Conservation (phyloP, 2,888 invertebrate genomes). For the Keiferia lycopersicella region DNA sequence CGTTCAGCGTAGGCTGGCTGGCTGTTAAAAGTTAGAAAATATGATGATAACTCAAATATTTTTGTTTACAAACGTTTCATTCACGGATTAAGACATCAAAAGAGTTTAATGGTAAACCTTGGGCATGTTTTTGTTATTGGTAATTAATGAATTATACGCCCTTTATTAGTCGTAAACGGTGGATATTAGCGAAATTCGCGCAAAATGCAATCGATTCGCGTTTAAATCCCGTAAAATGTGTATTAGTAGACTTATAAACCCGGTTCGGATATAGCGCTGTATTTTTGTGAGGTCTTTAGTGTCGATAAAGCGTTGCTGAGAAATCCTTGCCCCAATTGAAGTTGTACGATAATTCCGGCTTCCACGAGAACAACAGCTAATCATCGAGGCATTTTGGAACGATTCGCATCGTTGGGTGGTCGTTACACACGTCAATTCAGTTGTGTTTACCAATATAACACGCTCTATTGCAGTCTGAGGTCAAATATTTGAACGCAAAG, state of each 20-base stretch:
- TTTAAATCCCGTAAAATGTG: background rate
- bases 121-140: slow-evolving; percentile 20
- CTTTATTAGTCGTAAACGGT: slow-evolving; percentile 24
- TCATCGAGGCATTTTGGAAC: slow-evolving; percentile 3
- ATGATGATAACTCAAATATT: slow-evolving; percentile 4
- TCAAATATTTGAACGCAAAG: background rate
- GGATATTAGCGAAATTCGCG: background rate
- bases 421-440: background rate
- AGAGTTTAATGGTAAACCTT: slow-evolving; percentile 13
- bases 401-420: slow-evolving; percentile 18
- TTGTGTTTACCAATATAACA: slow-evolving; percentile 12
- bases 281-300: slow-evolving; percentile 52
- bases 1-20: background rate
- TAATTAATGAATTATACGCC: slow-evolving; percentile 9
- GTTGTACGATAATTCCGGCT: background rate
- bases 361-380: slow-evolving; percentile 13
- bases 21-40: background rate
- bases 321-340: slow-evolving; percentile 55
- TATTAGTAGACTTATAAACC: slow-evolving; percentile 50
- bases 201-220: slow-evolving; percentile 10
- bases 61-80: slow-evolving; percentile 10
- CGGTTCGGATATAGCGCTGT: slow-evolving; percentile 52
- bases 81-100: slow-evolving; percentile 21
- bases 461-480: slow-evolving; percentile 16
- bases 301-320: slow-evolving; percentile 53